Evolutionary conservation across 1,140 invertebrate genomes (phyloP), one percentile per base, ranked within the genome.

Genomic region (Ostrea edulis): DNA sequence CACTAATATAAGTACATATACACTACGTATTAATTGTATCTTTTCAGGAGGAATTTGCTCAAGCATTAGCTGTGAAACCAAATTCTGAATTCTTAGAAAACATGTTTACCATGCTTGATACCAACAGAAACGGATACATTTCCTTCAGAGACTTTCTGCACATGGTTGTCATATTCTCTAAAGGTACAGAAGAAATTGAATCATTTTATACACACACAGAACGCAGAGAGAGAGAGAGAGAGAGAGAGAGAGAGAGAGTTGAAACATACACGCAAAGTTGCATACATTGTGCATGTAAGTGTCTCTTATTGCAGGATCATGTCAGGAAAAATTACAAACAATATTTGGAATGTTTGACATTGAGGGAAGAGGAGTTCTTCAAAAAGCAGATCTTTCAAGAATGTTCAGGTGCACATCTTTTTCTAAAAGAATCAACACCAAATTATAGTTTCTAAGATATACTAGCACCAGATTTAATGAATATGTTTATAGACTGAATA

Each of bases 261-360:
- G 35, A 44, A 5, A 44, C 35, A 44, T 1, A 44, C 35, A 44
- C 2, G 5, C 35, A 44, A 5, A n/a, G 35, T 44, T 44, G 5
- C 5, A 44, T 44, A 44, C 35, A 44, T 5, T 44, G n/a, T n/a
- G n/a, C n/a, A n/a, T n/a, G 5, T 44, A 44, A 44, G 35, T 44
- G 5, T 44, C 35, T 83, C 14, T 12, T 22, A 71, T 55, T 86
- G 52, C 97, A 81, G 98, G 98, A 0, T 97, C 98, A 92, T 98
- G 98, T 7, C 98, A 99, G 91, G 98, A 99, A 92, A 99, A 99
- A 94, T 95, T 99, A 17, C 96, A 98, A 20, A 98, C 99, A 51
- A 98, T 99, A 87, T 99, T 99, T 93, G 98, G 99, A 93, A 99
- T 99, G 99, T 99, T 99, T 93, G 99, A 99, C 94, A 97, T 98